Base-by-base conservation (phyloP, 2,113 vertebrate genomes). In the Tetraodon nigroviridis region DNA sequence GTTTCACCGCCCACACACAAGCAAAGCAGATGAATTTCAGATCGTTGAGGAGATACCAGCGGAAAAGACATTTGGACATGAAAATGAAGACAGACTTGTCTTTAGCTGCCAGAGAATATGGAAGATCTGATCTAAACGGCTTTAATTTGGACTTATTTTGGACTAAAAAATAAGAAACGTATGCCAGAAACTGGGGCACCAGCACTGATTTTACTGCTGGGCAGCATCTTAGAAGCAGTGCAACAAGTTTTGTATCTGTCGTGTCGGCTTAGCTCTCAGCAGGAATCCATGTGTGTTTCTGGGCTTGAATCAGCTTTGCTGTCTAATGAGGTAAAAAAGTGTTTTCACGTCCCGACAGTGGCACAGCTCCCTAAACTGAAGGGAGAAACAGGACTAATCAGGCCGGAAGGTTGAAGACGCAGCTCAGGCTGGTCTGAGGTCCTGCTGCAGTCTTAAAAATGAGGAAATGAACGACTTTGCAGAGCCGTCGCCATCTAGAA, bases 401-500 rank as follows among this genome's bases (percentile, higher is more conserved):
- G 19, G 27, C 17, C 60, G 61, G 41, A 49, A 7, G n/a, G 61
- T 46, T 24, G 8, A 37, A 61, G 55, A 66, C 16, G 40, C 19
- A 61, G 47, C 17, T 22, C 32, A 16, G 24, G 42, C 40, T 21
- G 55, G 27, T 17, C 17, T 11, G 45, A 66, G 22, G 20, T 24
- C 22, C 59, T 56, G 73, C 61, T n/a, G 29, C 57, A 14, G 21
- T 48, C 48, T 56, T 65, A 48, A 11, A 14, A 70, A 54, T 51
- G 37, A 44, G 17, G 8, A 37, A 37, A 37, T 10, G 1, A 37
- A 37, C 12, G 32, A 37, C 29, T 37, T 37, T 4, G 1, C 16
- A 7, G 55, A 68, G 55, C 20, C 12, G 11, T 37, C 20, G 17
- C 16, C 56, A 57, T 77, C 75, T 48, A 72, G 68, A 69, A 69